Conservation (phyloP, 2,888 invertebrate species). For the Euplexia lucipara region DNA sequence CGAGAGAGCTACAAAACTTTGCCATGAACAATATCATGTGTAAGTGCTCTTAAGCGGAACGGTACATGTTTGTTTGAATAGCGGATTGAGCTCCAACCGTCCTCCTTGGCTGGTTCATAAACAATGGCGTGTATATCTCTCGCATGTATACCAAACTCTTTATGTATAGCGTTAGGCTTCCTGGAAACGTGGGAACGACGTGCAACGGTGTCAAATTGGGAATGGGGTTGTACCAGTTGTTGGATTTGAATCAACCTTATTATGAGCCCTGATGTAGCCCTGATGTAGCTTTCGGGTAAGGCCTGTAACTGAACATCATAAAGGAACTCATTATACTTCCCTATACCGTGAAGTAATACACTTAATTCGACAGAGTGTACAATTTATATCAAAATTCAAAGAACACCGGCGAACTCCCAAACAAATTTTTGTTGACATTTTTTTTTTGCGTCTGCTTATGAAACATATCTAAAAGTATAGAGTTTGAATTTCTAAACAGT, state of each 20-base stretch:
- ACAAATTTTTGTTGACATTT: too few relatives aligned
- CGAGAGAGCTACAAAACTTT: slow-evolving; percentile 55
- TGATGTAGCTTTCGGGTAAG: too few relatives aligned
- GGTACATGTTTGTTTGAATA: slow-evolving; percentile 81
- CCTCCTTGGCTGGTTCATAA: slow-evolving; percentile 74
- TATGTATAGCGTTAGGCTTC: slow-evolving; percentile 44
- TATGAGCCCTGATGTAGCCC: neutral
- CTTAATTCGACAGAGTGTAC: too few relatives aligned
- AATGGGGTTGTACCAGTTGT: neutral
- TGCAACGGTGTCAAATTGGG: neutral
- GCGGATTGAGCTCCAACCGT: slow-evolving; percentile 80
- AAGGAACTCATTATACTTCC: too few relatives aligned
- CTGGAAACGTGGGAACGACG: slow-evolving; percentile 19
- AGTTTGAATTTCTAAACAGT: too few relatives aligned
- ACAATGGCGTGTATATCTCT: slow-evolving; percentile 73
- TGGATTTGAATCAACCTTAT: slow-evolving; percentile 1
- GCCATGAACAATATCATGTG: slow-evolving; percentile 65
- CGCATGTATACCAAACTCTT: slow-evolving; percentile 44
- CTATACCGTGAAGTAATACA: too few relatives aligned
- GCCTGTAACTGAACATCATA: too few relatives aligned
- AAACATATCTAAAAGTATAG: too few relatives aligned
- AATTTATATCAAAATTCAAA: too few relatives aligned
- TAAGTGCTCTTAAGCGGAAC: slow-evolving; percentile 69
- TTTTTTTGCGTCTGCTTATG: too few relatives aligned
- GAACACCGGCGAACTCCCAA: too few relatives aligned